Conservation (phyloP, 2,888 invertebrate species). For the Sacculina carcini region DNA sequence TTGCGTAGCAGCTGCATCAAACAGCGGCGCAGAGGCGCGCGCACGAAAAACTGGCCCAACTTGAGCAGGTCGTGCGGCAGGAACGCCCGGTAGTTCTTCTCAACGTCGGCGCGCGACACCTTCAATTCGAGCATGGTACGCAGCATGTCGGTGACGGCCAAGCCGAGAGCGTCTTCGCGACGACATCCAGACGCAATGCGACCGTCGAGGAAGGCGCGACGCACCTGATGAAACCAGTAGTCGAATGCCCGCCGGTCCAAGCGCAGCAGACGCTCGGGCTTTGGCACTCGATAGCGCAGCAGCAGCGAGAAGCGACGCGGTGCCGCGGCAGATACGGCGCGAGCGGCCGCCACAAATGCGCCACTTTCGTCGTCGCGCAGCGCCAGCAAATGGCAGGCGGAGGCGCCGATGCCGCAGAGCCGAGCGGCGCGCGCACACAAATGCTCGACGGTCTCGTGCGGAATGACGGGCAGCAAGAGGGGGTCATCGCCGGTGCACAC, state of each 20-base stretch:
- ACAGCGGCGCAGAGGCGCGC: constrained; percentile 41
- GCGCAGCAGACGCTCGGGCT: constrained; percentile 31
- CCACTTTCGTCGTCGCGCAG: constrained; percentile 35
- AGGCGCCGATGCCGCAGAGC: constrained; percentile 41
- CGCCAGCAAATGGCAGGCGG: constrained; percentile 49
- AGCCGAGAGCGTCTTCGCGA: constrained; percentile 47
- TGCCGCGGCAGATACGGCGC: constrained; percentile 22
- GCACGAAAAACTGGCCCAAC: constrained; percentile 41
- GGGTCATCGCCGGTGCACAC: neutral
- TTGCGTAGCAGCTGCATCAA: constrained; percentile 27
- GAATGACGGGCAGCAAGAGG: neutral
- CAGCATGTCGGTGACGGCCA: constrained; percentile 67
- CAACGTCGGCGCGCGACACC: constrained; percentile 35
- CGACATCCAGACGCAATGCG: constrained; percentile 49
- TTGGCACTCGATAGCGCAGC: constrained; percentile 49
- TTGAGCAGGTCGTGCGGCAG: constrained; percentile 50
- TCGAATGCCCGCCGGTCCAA: constrained; percentile 49
- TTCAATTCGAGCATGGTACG: constrained; percentile 51
- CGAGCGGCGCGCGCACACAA: constrained; percentile 42
- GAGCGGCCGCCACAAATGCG: constrained; percentile 41
- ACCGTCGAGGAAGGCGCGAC: constrained; percentile 50
- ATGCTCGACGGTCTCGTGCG: constrained; percentile 31
- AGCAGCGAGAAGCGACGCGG: neutral
- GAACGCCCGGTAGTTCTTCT: constrained; percentile 52
- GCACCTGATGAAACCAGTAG: constrained; percentile 60